These are phyloP conservation scores for Andrena praecox DNA, from an alignment of 2,888 invertebrate species.

Conservation along the genomic window DNA sequence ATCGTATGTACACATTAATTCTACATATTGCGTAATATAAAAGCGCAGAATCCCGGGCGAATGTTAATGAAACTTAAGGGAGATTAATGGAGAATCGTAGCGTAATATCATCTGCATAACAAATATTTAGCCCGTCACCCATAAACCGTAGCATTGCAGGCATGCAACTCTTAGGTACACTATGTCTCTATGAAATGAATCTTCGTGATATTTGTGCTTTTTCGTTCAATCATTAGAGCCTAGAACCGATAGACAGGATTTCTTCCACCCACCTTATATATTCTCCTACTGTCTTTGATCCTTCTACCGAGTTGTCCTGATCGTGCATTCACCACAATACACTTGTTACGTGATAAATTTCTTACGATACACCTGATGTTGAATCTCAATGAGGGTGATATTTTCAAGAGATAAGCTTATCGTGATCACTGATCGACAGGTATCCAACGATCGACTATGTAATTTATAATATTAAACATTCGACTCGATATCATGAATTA, in stretches of 20 bases:
- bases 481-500: conserved; percentile 36
- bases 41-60: background rate
- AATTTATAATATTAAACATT: conserved; percentile 20
- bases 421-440: background rate
- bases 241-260: conserved; percentile 78
- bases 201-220: conserved; percentile 69
- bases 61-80: background rate
- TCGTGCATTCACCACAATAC: conserved; percentile 67
- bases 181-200: conserved; percentile 76
- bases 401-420: conserved; percentile 16
- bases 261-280: conserved; percentile 82
- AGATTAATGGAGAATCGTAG: conserved; percentile 20
- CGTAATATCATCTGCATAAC: conserved; percentile 43
- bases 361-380: conserved; percentile 56
- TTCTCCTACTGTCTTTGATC: conserved; percentile 75
- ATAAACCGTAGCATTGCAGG: conserved; percentile 80
- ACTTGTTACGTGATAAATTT: conserved; percentile 52
- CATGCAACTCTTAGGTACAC: conserved; percentile 81
- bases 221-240: conserved; percentile 69
- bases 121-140: conserved; percentile 80
- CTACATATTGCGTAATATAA: too few relatives aligned
- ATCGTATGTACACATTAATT: background rate
- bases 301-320: conserved; percentile 67
- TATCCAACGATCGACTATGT: conserved; percentile 30
- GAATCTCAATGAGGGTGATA: conserved; percentile 37